A percentile compares a stretch with the other conserved stretches of the same genome.
phyloP scores from a whole-genome alignment of 35 echinoderm and acorn worm genomes.

The Amphiura filiformis region DNA sequence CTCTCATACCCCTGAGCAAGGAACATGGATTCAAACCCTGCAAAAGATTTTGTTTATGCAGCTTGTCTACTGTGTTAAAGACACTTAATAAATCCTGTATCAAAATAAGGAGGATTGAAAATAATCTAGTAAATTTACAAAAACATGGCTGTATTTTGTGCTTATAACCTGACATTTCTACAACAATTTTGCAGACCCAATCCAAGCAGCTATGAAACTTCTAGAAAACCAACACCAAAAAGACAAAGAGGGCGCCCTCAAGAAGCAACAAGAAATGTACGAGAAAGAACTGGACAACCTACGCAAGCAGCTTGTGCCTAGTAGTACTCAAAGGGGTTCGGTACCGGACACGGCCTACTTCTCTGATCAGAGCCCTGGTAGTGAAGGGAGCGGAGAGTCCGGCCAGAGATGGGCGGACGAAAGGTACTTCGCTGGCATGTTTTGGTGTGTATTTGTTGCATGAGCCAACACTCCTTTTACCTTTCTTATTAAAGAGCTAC shows the following conservation, averaged over 20 bases:
- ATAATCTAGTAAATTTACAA: too few species aligned
- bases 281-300: slow-evolving; percentile 82
- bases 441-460: not conserved
- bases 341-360: slow-evolving; percentile 25
- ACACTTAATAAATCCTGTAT: too few species aligned
- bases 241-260: slow-evolving; percentile 93
- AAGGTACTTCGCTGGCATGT: slow-evolving; percentile 13
- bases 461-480: not conserved
- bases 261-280: slow-evolving; percentile 74
- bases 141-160: too few species aligned
- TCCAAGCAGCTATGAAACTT: slow-evolving; percentile 89
- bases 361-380: slow-evolving; percentile 35
- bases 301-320: slow-evolving; percentile 72
- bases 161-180: too few species aligned
- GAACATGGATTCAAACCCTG: too few species aligned
- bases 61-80: too few species aligned
- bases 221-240: slow-evolving; percentile 90
- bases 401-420: slow-evolving; percentile 56
- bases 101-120: too few species aligned
- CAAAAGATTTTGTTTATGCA: too few species aligned
- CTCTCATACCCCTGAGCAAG: too few species aligned
- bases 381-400: slow-evolving; percentile 18
- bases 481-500: too few species aligned
- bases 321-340: not conserved
- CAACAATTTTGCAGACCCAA: too few species aligned